These are phyloP conservation scores for Phoebastria nigripes DNA, from an alignment of 2,797 vertebrate species.

Conservation along the genomic window DNA sequence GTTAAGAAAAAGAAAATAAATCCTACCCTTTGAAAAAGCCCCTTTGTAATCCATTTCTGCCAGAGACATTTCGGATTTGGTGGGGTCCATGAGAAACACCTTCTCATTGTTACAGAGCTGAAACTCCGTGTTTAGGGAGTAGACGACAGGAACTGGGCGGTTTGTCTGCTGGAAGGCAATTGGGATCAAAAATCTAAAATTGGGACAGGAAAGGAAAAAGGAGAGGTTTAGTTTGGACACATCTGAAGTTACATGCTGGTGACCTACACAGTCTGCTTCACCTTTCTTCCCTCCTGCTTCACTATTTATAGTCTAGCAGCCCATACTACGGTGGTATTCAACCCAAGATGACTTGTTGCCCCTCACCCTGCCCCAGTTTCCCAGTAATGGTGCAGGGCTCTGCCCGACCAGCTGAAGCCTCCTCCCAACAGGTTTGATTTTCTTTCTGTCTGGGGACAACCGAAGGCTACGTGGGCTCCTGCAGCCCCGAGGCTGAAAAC, in stretches of 20 bases:
- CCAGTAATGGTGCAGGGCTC: background rate
- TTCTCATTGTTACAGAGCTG: slow-evolving; percentile 98
- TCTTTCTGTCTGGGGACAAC: background rate
- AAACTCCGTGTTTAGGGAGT: slow-evolving; percentile 96
- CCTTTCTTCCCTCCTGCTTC: background rate
- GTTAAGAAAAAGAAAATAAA: background rate
- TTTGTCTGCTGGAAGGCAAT: slow-evolving; percentile 98
- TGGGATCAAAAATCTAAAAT: slow-evolving; percentile 88
- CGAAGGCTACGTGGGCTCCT: rapidly evolving
- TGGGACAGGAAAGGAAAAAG: background rate
- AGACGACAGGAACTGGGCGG: slow-evolving; percentile 92
- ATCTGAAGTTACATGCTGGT: background rate
- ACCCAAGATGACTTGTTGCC: no score
- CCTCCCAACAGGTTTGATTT: background rate
- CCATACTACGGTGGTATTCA: rapidly evolving
- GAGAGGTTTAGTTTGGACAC: background rate
- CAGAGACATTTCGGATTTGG: slow-evolving; percentile 83
- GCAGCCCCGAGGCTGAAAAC: background rate
- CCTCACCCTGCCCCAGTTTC: background rate
- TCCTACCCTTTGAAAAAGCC: slow-evolving; percentile 93
- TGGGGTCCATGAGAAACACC: slow-evolving; percentile 94
- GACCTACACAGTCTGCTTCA: background rate
- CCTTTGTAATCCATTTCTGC: slow-evolving; percentile 99
- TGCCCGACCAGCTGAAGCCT: background rate
- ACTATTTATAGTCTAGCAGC: background rate